Evolutionary conservation across 2,888 invertebrate species (phyloP).

Genomic region (Perizoma flavofasciatum): DNA sequence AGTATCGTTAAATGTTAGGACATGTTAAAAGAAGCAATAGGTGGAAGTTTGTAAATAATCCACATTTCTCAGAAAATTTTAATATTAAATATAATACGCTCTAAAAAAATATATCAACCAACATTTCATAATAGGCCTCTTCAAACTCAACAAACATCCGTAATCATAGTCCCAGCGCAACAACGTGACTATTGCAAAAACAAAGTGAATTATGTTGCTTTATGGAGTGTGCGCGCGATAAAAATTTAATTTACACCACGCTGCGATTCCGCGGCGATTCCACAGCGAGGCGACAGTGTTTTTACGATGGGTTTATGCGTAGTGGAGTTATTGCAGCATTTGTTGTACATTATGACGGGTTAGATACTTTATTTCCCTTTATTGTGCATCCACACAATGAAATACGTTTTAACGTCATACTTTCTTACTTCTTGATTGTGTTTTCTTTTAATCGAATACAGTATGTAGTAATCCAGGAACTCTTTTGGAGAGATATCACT

Average conservation of each 20-base stretch:
- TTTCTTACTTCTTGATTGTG: too few relatives aligned
- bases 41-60: too few relatives aligned
- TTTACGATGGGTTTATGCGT: constrained; percentile 18
- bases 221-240: constrained; percentile 25
- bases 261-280: constrained; percentile 7
- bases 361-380: constrained; percentile 9
- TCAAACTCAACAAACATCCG: constrained; percentile 6
- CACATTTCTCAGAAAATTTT: too few relatives aligned
- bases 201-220: constrained; percentile 19
- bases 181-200: constrained; percentile 18
- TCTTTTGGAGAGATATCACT: too few relatives aligned
- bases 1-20: too few relatives aligned
- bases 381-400: too few relatives aligned
- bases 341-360: constrained; percentile 22
- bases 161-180: constrained; percentile 2
- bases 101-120: too few relatives aligned
- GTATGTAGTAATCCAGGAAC: too few relatives aligned
- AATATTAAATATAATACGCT: too few relatives aligned
- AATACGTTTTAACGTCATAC: too few relatives aligned
- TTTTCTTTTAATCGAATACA: too few relatives aligned
- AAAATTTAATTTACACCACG: constrained; percentile 23
- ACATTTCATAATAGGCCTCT: not conserved
- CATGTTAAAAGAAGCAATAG: too few relatives aligned
- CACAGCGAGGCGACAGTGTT: constrained; percentile 14
- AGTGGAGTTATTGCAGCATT: constrained; percentile 17